phyloP scores from a whole-genome alignment of 2,113 vertebrate genomes.

The Ellobius talpinus region DNA sequence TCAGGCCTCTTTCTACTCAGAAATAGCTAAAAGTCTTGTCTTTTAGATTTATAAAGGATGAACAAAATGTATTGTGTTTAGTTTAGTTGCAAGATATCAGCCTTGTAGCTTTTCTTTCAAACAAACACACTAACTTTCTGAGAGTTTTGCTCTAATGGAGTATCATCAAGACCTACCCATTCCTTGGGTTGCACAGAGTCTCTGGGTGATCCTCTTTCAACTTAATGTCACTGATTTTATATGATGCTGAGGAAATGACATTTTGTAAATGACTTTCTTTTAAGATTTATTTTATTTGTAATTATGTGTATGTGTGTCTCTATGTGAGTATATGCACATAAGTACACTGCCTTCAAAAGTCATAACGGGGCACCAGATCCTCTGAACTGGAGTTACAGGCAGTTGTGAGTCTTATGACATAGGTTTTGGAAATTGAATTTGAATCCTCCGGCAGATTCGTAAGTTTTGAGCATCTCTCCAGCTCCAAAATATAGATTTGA shows the following conservation, averaged over 20 bases:
- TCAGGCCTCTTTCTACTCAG: neutral
- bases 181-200: neutral
- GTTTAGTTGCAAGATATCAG: constrained; percentile 20
- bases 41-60: neutral
- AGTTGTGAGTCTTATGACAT: no score
- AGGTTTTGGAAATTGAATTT: neutral
- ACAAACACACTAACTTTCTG: neutral
- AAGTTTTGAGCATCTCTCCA: neutral
- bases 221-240: neutral
- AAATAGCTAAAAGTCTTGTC: neutral
- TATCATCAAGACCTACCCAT: neutral
- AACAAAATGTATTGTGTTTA: neutral
- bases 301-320: neutral
- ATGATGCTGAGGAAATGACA: neutral
- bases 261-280: neutral
- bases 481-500: neutral
- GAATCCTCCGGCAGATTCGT: no score
- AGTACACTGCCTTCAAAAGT: no score
- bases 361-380: neutral
- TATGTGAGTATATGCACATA: neutral
- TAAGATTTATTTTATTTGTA: neutral
- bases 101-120: neutral
- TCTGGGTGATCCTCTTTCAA: neutral
- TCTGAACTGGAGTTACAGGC: neutral
- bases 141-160: neutral